Base-by-base conservation (phyloP, 2,797 vertebrate genomes). In the Platyrinchus mystaceus region DNA sequence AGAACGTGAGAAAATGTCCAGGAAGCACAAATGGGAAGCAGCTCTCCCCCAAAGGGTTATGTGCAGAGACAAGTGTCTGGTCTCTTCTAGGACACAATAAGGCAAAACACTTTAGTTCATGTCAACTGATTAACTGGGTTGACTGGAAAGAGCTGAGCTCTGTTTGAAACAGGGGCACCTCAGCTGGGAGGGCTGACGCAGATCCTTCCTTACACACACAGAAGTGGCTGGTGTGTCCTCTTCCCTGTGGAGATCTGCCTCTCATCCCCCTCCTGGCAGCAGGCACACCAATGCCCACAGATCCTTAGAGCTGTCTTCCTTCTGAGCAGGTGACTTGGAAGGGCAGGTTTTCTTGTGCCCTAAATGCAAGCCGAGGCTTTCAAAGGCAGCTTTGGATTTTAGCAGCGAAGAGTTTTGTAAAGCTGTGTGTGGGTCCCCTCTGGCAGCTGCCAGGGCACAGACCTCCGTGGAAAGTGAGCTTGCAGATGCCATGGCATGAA, bases 231-330 rank as follows among this genome's bases (percentile, higher is more conserved):
- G 4, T 18, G 26, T 28, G 36, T 27, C 44, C 44, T 20, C 15
- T 10, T 43, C 67, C 60, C 49, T 6, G 11, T 3, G 46, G 18
- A 58, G 36, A 63, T 44, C 27, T 84, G 81, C 14, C 58, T 81
- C 44, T n/a, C 26, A 5, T 4, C 19, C 46, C n/a, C 12, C 46
- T 67, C 71, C 34, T 1, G 6, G 64, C 43, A 53, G 37, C 0
- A 5, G 24, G 32, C 34, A 41, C 64, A 47, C 7, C 73, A 44
- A 24, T 20, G 18, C 50, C 47, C 63, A 32, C 43, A 82, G 63
- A 32, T 49, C 84, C 28, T 14, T 15, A 67, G 62, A 68, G 27
- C 36, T 46, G 43, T 7, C 4, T 69, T 66, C 46, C 56, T 62
- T 66, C 77, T 27, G 7, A 55, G 53, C 49, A 70, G 49, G 13